Evolutionary conservation across 2,888 invertebrate genomes (phyloP).

Genomic region (Criorhina ranunculi): DNA sequence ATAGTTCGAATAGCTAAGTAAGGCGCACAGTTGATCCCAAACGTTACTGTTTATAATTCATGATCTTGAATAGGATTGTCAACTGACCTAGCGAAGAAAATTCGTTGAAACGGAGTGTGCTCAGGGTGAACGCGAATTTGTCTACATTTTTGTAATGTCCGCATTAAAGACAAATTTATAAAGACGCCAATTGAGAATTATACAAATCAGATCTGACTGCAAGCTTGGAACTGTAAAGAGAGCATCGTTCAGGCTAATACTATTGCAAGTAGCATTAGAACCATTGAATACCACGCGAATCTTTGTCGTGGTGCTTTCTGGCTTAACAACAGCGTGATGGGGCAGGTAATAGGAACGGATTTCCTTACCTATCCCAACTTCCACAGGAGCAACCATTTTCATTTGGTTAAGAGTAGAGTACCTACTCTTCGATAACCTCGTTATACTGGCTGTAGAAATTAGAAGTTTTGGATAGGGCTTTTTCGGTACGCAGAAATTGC

Average conservation of each 20-base stretch:
- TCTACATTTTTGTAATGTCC: background rate
- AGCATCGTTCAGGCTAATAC: constrained; percentile 62
- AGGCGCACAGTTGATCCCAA: constrained; percentile 55
- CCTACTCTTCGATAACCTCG: background rate
- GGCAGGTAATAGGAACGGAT: constrained; percentile 35
- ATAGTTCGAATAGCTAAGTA: constrained; percentile 57
- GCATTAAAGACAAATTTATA: background rate
- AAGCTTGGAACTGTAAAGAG: constrained; percentile 72
- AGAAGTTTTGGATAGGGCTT: too few relatives aligned
- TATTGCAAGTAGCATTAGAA: constrained; percentile 70
- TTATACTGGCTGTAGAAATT: too few relatives aligned
- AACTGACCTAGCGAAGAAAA: background rate
- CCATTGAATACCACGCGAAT: constrained; percentile 78
- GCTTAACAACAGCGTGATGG: constrained; percentile 62
- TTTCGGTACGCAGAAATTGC: too few relatives aligned
- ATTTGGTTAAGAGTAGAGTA: constrained; percentile 17
- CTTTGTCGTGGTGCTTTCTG: constrained; percentile 74
- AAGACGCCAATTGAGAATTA: constrained; percentile 50
- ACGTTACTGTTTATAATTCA: constrained; percentile 46
- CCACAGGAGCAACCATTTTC: background rate
- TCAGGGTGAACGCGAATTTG: background rate
- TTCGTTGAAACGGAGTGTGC: background rate
- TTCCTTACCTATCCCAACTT: background rate
- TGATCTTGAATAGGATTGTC: background rate
- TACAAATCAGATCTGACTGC: constrained; percentile 26